These are phyloP conservation scores for Harlomillsia oculata DNA, from an alignment of 1,140 invertebrate genomes.

Conservation along the genomic window DNA sequence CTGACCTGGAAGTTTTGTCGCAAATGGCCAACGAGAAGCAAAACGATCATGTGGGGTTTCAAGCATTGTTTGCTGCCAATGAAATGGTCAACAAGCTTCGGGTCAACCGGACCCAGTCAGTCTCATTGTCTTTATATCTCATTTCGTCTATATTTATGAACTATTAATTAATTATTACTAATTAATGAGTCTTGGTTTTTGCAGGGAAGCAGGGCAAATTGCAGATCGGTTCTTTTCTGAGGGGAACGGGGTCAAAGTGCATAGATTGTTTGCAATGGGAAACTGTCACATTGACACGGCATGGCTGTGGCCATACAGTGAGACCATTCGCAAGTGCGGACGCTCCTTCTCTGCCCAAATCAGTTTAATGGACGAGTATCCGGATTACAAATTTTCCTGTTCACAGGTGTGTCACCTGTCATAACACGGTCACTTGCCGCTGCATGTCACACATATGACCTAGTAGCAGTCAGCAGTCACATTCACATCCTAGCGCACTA, in stretches of 20 bases:
- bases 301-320: constrained; percentile 51
- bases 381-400: constrained; percentile 45
- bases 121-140: neutral
- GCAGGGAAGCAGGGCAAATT: constrained; percentile 41
- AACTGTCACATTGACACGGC: constrained; percentile 48
- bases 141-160: constrained; percentile 1
- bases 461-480: too few species aligned
- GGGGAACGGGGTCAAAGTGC: constrained; percentile 44
- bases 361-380: constrained; percentile 46
- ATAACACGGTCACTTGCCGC: too few species aligned
- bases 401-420: constrained; percentile 43
- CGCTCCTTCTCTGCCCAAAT: constrained; percentile 46
- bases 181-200: constrained; percentile 23
- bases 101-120: constrained; percentile 3
- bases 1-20: constrained; percentile 44
- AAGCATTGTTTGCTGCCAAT: constrained; percentile 47
- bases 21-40: constrained; percentile 40
- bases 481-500: too few species aligned
- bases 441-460: too few species aligned
- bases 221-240: constrained; percentile 42
- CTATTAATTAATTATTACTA: neutral
- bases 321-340: constrained; percentile 49
- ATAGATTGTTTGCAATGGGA: constrained; percentile 46
- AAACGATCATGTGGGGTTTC: constrained; percentile 42
- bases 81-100: constrained; percentile 43